A percentile compares a stretch with the other conserved stretches of the same genome.
phyloP scores from a whole-genome alignment of 2,797 vertebrate genomes.

The Anisognathus igniventris region DNA sequence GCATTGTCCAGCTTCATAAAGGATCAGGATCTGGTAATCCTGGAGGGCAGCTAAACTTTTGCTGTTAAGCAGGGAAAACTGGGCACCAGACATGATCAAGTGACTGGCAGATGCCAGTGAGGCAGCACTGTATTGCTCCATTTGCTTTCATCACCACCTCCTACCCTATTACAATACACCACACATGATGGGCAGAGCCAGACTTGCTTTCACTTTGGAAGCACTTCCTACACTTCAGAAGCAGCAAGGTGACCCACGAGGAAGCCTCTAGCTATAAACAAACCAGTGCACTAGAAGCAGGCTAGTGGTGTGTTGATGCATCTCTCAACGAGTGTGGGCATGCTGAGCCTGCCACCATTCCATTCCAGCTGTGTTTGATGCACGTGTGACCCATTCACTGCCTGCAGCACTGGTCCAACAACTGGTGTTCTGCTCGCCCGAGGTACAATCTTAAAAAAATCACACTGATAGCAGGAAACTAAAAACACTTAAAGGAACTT shows the following conservation, averaged over 20 bases:
- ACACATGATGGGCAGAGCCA: background rate
- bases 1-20: background rate
- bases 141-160: background rate
- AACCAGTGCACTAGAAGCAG: background rate
- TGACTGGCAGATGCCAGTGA: background rate
- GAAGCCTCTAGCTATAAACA: background rate
- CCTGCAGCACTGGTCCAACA: background rate
- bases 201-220: background rate
- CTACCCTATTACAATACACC: background rate
- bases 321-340: background rate
- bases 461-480: background rate
- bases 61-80: background rate
- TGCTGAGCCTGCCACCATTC: fast-evolving
- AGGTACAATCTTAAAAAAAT: background rate
- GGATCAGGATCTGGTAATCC: background rate
- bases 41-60: background rate
- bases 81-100: background rate
- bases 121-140: background rate
- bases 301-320: background rate
- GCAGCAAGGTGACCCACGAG: background rate
- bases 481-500: background rate
- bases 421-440: background rate
- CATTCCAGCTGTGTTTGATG: background rate
- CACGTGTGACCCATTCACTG: fast-evolving
- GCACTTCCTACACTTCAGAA: background rate